A percentile compares a stretch with the other conserved stretches of the same genome.
Conservation (phyloP, 1,140 invertebrate species). For the Leptinotarsa texana region DNA sequence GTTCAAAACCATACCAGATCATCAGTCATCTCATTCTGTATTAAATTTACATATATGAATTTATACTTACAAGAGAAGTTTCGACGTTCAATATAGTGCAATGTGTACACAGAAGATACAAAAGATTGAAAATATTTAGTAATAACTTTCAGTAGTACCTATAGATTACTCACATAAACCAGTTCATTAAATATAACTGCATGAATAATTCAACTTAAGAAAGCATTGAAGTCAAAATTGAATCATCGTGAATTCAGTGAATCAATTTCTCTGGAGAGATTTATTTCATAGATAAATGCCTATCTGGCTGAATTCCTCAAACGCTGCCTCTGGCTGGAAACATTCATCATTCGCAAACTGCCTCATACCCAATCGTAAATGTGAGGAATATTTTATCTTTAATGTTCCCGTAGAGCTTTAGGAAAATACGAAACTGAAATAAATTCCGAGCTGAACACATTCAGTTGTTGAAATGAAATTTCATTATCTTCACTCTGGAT, state of each 20-base stretch:
- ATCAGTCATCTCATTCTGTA: too few species aligned
- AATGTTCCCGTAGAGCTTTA: not conserved
- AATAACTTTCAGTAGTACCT: too few species aligned
- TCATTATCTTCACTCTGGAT: not conserved
- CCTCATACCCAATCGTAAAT: not conserved
- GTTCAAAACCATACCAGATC: too few species aligned
- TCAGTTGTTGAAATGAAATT: not conserved
- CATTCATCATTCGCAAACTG: not conserved
- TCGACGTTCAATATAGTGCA: too few species aligned
- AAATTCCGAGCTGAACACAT: not conserved
- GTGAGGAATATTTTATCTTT: not conserved
- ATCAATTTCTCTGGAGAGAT: not conserved
- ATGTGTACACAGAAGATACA: too few species aligned
- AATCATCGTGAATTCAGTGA: not conserved
- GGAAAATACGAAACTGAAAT: constrained; percentile 6
- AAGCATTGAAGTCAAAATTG: not conserved
- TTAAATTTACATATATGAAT: too few species aligned
- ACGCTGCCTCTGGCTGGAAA: constrained; percentile 4
- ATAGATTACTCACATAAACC: too few species aligned
- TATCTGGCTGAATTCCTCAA: not conserved
- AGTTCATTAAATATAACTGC: too few species aligned
- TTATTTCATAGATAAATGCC: not conserved
- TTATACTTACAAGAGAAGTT: too few species aligned
- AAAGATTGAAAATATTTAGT: too few species aligned
- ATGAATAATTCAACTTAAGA: too few species aligned